phyloP scores from a whole-genome alignment of 2,113 vertebrate genomes.

The Apodemus sylvaticus region DNA sequence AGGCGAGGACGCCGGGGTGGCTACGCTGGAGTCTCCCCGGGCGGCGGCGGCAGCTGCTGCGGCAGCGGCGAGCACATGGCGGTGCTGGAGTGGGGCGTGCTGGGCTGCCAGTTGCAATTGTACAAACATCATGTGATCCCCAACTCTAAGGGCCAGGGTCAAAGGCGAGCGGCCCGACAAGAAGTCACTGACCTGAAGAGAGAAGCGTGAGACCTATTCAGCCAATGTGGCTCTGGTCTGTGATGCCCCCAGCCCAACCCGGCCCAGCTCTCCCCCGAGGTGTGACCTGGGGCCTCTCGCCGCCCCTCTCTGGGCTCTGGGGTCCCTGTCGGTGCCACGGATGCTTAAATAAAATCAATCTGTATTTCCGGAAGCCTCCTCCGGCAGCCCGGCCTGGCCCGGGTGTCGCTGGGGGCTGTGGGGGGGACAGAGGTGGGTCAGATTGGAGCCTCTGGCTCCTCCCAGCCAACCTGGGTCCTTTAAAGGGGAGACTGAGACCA shows the following conservation, averaged over 20 bases:
- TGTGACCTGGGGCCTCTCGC: constrained; percentile 83
- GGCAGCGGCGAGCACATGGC: constrained; percentile 88
- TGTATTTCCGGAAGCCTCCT: constrained; percentile 78
- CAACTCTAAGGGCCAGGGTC: constrained; percentile 96
- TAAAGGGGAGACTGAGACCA: constrained; percentile 61
- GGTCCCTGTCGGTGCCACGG: constrained; percentile 81
- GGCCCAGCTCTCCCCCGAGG: constrained; percentile 49
- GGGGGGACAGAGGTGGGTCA: constrained; percentile 75
- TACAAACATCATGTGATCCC: constrained; percentile 99
- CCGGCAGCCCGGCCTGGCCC: constrained; percentile 72
- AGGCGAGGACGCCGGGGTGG: constrained; percentile 67
- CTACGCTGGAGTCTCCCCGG: constrained; percentile 81
- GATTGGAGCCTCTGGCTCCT: constrained; percentile 52
- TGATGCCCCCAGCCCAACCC: constrained; percentile 61
- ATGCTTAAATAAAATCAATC: constrained; percentile 83
- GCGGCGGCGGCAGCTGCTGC: constrained; percentile 88
- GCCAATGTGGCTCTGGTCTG: not conserved
- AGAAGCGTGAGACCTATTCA: constrained; percentile 21
- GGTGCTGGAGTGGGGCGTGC: constrained; percentile 93
- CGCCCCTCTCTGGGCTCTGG: constrained; percentile 82
- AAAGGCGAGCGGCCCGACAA: constrained; percentile 97
- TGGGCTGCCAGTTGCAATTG: constrained; percentile 98
- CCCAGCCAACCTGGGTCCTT: constrained; percentile 54
- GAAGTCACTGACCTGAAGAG: constrained; percentile 96
- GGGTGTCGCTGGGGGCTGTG: constrained; percentile 76